Evolutionary conservation across 2,888 invertebrate species (phyloP), one percentile per base, ranked within the genome.

Genomic region (Megastigmus dorsalis): DNA sequence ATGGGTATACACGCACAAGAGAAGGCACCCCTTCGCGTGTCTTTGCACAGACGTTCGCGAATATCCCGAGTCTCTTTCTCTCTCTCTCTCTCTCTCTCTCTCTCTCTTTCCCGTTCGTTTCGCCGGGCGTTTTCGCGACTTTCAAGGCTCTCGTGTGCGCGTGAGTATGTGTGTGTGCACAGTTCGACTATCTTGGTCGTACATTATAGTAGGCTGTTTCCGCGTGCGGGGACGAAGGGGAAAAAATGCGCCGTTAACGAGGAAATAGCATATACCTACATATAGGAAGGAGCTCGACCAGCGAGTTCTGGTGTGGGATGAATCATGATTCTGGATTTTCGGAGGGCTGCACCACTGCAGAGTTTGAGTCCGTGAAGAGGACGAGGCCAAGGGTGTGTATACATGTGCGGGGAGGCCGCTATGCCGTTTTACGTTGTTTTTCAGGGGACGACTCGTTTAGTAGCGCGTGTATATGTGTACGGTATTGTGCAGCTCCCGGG

Each of bases 21-120:
- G 33, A 41, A 45, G 30, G 6, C 45, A 33, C 54, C 60, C 60
- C 55, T 13, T 67, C 20, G 73, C 67, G 62, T 60, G 66, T 67
- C 66, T 73, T 50, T 67, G 73, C 60, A 62, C 45, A 62, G 50
- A 55, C 60, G 28, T 54, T 20, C 50, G 41, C 57, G 65, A 15
- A 15, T 28, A 20, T 54, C 13, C 38, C 69, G 13, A 38, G 26
- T 26, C 48, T 48, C 48, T 65, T 38, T 7, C 41, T 43, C n/a
- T 43, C 28, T 20, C 7, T 26, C 41, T 13, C 9, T 6, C 18
- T 28, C n/a, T 36, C 26, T 15, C 3, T 26, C 18, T 26, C 38
- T 13, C 60, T 15, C 7, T 26, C 60, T 30, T 4, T n/a, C 36
- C 18, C 57, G 3, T 7, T 13, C 38, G 15, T 7, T 2, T 2